Conservation (phyloP, 2,888 invertebrate genomes). For the Prosapia bicincta region DNA sequence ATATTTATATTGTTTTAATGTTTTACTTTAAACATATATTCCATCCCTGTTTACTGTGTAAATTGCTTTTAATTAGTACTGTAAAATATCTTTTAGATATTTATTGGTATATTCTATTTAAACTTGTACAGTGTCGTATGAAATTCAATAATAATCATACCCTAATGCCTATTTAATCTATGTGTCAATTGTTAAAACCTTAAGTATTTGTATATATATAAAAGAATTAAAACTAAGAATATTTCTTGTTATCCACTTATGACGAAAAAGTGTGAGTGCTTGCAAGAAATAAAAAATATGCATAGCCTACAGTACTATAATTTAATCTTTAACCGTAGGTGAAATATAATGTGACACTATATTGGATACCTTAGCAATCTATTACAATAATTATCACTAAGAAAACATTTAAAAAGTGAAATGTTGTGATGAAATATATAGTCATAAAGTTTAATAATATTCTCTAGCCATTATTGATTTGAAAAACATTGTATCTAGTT, state of each 20-base stretch:
- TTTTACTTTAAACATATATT: not conserved
- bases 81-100: not conserved
- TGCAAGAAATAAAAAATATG: not conserved
- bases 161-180: not conserved
- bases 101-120: not conserved
- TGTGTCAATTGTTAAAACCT: constrained; percentile 2
- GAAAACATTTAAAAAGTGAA: not conserved
- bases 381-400: not conserved
- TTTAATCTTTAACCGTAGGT: not conserved
- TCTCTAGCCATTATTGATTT: not conserved
- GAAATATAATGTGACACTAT: not conserved
- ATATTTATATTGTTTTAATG: too few relatives aligned
- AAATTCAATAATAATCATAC: not conserved
- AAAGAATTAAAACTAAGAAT: not conserved
- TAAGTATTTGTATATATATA: not conserved
- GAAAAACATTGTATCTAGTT: not conserved
- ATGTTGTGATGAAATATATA: not conserved
- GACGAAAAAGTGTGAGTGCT: not conserved
- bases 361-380: not conserved
- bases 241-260: not conserved
- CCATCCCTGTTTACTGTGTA: not conserved
- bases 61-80: not conserved
- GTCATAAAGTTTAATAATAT: not conserved
- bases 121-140: not conserved
- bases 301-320: not conserved